phyloP scores from a whole-genome alignment of 2,113 vertebrate species.

The Chlamydotis undulata region DNA sequence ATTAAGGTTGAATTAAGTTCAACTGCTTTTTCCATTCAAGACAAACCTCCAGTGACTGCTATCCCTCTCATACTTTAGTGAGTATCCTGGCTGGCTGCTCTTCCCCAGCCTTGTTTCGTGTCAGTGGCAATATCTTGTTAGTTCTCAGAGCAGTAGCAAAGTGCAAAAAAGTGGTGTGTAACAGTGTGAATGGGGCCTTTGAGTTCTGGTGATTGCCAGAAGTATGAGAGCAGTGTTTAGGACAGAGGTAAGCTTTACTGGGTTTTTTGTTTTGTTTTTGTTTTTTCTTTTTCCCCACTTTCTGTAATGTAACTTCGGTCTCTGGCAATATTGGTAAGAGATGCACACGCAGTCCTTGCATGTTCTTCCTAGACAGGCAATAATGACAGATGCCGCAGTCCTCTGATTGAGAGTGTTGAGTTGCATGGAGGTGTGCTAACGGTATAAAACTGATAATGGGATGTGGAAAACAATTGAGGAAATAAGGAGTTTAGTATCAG shows the following conservation, averaged over 20 bases:
- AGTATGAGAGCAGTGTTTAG: not conserved
- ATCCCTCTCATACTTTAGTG: not conserved
- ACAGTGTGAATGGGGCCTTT: not conserved
- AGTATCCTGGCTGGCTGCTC: not conserved
- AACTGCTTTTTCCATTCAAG: not conserved
- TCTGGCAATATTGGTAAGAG: not conserved
- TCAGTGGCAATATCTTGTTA: rapidly evolving
- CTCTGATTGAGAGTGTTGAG: not conserved
- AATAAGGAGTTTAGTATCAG: not conserved
- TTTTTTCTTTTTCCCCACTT: not conserved
- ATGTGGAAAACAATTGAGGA: not conserved
- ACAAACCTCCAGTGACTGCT: not conserved
- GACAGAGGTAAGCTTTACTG: not conserved
- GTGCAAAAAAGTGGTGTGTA: not conserved
- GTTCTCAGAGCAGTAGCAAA: not conserved
- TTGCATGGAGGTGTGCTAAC: not conserved
- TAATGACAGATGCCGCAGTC: not conserved
- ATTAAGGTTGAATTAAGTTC: slow-evolving; percentile 35
- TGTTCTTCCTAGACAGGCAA: not conserved
- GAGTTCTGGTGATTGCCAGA: not conserved
- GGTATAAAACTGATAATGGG: not conserved
- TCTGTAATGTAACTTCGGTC: not conserved
- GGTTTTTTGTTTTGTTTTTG: not conserved
- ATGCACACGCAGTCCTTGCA: rapidly evolving
- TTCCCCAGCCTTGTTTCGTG: not conserved